Evolutionary conservation across 2,113 vertebrate genomes (phyloP).

Genomic region (Nothocercus julius): DNA sequence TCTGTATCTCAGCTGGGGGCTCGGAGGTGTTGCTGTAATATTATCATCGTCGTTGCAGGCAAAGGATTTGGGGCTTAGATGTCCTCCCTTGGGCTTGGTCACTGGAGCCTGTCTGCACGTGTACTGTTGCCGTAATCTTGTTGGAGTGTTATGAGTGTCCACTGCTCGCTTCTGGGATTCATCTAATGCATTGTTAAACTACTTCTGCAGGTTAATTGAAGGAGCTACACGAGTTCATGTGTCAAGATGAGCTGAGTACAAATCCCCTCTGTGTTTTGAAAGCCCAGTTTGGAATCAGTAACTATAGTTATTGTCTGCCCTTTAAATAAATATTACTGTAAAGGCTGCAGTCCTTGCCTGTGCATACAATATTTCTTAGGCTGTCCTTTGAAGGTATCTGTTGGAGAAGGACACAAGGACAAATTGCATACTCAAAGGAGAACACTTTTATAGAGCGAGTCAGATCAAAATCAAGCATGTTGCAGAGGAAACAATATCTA

Average conservation of each 20-base stretch:
- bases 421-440: slow-evolving; percentile 18
- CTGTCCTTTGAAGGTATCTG: background rate
- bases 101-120: fast-evolving
- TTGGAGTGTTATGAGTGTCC: background rate
- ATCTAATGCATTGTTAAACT: slow-evolving; percentile 14
- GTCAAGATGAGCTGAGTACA: background rate
- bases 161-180: background rate
- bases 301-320: background rate
- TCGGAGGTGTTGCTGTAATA: background rate
- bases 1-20: background rate
- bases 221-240: background rate
- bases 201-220: slow-evolving; percentile 35
- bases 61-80: background rate
- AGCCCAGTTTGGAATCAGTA: background rate
- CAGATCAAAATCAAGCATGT: slow-evolving; percentile 7
- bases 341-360: background rate
- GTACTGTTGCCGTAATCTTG: background rate
- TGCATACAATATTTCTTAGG: background rate
- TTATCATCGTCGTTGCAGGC: background rate
- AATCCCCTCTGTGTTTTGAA: slow-evolving; percentile 10
- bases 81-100: background rate
- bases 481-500: slow-evolving; percentile 19
- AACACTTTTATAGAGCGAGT: slow-evolving; percentile 16
- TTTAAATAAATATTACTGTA: background rate
- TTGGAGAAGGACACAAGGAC: background rate